Conservation (phyloP, 2,797 vertebrate species). For the Sebastes itinus region DNA sequence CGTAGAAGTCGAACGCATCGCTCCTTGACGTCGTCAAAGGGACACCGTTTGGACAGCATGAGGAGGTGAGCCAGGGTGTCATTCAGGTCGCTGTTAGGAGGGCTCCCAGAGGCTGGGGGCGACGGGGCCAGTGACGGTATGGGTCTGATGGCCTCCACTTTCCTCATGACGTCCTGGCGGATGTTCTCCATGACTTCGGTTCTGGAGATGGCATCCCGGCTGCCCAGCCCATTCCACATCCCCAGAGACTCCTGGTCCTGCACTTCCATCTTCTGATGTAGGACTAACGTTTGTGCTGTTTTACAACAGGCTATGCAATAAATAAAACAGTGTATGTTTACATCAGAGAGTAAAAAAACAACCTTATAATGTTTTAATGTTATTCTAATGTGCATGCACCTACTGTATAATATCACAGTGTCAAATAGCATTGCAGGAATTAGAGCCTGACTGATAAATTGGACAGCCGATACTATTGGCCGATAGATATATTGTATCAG, state of each 20-base stretch:
- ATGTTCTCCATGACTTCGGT: conserved; percentile 87
- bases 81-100: conserved; percentile 81
- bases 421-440: not conserved
- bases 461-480: not conserved
- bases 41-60: conserved; percentile 93
- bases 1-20: conserved; percentile 85
- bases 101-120: conserved; percentile 37
- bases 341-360: not conserved
- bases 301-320: conserved; percentile 55
- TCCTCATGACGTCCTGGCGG: conserved; percentile 85
- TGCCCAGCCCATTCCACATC: conserved; percentile 91
- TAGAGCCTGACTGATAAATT: not conserved
- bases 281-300: conserved; percentile 52
- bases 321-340: conserved; percentile 16
- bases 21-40: conserved; percentile 89
- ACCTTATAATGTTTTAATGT: not conserved
- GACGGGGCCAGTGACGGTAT: conserved; percentile 24
- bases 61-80: conserved; percentile 88
- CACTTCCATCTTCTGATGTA: conserved; percentile 83
- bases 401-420: not conserved
- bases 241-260: conserved; percentile 84
- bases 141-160: conserved; percentile 78
- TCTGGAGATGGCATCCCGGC: conserved; percentile 84
- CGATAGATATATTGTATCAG: not conserved
- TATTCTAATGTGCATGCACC: not conserved